Conservation (phyloP, 2,797 vertebrate species). For the Xerus rutilus region DNA sequence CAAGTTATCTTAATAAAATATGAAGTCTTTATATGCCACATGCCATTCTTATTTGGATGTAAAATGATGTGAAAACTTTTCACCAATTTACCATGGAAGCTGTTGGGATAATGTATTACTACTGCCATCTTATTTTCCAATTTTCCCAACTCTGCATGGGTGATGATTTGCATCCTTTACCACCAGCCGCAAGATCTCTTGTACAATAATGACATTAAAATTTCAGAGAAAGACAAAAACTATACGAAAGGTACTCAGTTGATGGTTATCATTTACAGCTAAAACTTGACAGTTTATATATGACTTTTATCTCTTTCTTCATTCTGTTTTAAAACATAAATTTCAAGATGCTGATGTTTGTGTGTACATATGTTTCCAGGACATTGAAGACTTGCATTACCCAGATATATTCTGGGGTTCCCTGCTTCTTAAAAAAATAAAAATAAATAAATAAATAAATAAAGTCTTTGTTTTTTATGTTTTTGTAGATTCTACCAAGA, state of each 20-base stretch:
- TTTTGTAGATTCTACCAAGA: not conserved
- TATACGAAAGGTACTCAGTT: conserved; percentile 61
- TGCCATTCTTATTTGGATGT: conserved; percentile 84
- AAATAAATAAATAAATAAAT: no score
- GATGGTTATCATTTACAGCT: conserved; percentile 74
- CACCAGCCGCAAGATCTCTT: conserved; percentile 77
- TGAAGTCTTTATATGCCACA: conserved; percentile 52
- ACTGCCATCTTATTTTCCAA: conserved; percentile 34
- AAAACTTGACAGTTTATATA: conserved; percentile 56
- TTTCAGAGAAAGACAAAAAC: conserved; percentile 73
- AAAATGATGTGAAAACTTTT: conserved; percentile 85
- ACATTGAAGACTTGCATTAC: conserved; percentile 6
- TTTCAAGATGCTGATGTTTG: not conserved
- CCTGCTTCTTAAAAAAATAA: not conserved
- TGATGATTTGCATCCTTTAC: conserved; percentile 56
- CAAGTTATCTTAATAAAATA: not conserved
- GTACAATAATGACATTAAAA: conserved; percentile 79
- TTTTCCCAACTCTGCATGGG: not conserved
- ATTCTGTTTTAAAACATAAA: conserved; percentile 65
- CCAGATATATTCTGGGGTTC: not conserved
- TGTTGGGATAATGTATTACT: conserved; percentile 86
- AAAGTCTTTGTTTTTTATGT: not conserved
- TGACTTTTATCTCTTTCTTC: conserved; percentile 71
- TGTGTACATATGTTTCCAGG: not conserved
- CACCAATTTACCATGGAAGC: conserved; percentile 84